A percentile compares a stretch with the other conserved stretches of the same genome.
phyloP scores from a whole-genome alignment of 1,140 invertebrate genomes.

The Camponotus pennsylvanicus region DNA sequence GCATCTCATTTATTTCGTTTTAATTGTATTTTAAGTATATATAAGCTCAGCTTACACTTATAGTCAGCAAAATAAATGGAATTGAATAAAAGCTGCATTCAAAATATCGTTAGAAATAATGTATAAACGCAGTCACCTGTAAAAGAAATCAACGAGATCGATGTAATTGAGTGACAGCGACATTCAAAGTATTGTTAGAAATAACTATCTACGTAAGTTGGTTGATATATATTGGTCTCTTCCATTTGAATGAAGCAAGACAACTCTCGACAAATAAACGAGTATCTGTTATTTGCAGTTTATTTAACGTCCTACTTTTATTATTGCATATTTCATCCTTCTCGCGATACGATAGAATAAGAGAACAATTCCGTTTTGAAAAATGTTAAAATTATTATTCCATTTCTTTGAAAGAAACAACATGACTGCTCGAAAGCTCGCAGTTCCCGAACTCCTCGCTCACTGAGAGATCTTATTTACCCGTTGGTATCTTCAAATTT shows the following conservation, averaged over 20 bases:
- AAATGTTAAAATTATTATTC: conserved; percentile 61
- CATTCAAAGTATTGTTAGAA: conserved; percentile 27
- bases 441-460: conserved; percentile 38
- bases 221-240: conserved; percentile 26
- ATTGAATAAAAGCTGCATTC: conserved; percentile 12
- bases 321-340: conserved; percentile 47
- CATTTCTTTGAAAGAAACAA: conserved; percentile 45
- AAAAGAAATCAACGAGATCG: conserved; percentile 34
- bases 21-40: neutral
- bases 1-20: neutral
- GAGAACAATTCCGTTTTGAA: conserved; percentile 47
- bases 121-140: neutral
- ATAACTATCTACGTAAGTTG: conserved; percentile 19
- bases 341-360: conserved; percentile 44
- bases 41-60: no score
- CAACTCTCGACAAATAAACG: neutral
- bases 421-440: conserved; percentile 6
- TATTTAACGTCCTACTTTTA: conserved; percentile 35
- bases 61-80: conserved; percentile 27
- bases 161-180: conserved; percentile 29
- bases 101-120: conserved; percentile 39
- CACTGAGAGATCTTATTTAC: conserved; percentile 43
- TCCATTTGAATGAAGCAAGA: conserved; percentile 5
- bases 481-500: conserved; percentile 52
- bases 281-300: conserved; percentile 37